Percentiles rank a stretch among this genome's conserved stretches.
Evolutionary conservation across 2,797 vertebrate genomes (phyloP).

Genomic region (Psittacula derbiana): DNA sequence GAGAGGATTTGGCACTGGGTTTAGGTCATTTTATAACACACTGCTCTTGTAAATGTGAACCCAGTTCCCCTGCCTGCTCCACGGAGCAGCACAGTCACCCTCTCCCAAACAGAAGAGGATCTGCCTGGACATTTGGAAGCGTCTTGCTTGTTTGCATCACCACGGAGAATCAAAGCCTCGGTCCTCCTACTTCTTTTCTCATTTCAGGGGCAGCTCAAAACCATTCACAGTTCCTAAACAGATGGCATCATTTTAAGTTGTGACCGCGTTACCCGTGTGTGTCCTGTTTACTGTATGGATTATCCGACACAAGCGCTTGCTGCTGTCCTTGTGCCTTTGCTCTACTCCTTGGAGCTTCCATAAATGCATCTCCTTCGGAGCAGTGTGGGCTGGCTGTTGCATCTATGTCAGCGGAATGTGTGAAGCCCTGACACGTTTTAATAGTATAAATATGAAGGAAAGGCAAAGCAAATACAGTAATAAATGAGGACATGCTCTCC

Average conservation of each 20-base stretch:
- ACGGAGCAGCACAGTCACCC: rapidly evolving
- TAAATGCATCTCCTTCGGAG: background rate
- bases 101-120: background rate
- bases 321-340: background rate
- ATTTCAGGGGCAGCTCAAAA: background rate
- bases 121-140: background rate
- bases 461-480: background rate
- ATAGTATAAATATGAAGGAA: background rate
- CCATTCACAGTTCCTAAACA: background rate
- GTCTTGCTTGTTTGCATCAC: background rate
- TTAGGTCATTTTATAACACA: background rate
- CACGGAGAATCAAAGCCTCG: background rate
- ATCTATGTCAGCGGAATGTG: background rate
- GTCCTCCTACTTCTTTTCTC: background rate
- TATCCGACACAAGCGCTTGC: background rate
- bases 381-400: background rate
- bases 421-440: background rate
- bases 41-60: background rate
- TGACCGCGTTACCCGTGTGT: rapidly evolving
- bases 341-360: background rate
- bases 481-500: background rate
- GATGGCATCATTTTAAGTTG: background rate
- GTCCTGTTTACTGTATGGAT: rapidly evolving
- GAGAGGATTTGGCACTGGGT: background rate
- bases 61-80: background rate